Evolutionary conservation across 2,113 vertebrate genomes (phyloP).

Genomic region (Heterotis niloticus): DNA sequence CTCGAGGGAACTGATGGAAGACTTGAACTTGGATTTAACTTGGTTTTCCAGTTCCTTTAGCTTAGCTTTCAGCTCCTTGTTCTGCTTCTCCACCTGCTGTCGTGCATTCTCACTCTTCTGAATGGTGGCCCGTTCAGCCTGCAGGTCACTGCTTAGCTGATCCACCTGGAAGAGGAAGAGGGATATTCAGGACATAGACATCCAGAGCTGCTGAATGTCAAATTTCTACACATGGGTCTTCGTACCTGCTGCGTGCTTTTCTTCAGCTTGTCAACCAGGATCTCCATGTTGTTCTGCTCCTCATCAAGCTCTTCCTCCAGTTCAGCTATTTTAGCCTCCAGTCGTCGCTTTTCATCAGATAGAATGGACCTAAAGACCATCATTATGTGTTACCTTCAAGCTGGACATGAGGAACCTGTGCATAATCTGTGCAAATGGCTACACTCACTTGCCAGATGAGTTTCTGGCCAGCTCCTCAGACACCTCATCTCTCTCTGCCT

Average conservation of each 20-base stretch:
- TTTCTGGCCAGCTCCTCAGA: conserved; percentile 77
- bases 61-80: conserved; percentile 82
- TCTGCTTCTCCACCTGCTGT: conserved; percentile 87
- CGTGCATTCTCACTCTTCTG: conserved; percentile 78
- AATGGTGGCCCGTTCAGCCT: conserved; percentile 65
- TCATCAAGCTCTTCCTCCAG: conserved; percentile 93
- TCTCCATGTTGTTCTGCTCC: conserved; percentile 78
- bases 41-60: conserved; percentile 81
- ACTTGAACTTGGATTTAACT: conserved; percentile 81
- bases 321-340: conserved; percentile 79
- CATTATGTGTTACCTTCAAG: background rate
- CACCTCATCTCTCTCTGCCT: conserved; percentile 84
- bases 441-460: conserved; percentile 72
- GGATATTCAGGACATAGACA: background rate
- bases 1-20: conserved; percentile 74
- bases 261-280: conserved; percentile 80
- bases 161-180: conserved; percentile 59
- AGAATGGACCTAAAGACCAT: conserved; percentile 63
- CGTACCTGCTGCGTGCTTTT: conserved; percentile 84
- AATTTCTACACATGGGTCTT: background rate
- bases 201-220: background rate
- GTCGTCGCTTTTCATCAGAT: conserved; percentile 81
- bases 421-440: background rate
- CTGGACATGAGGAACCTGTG: background rate
- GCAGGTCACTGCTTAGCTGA: conserved; percentile 80